Evolutionary conservation across 2,113 vertebrate genomes (phyloP).

Genomic region (Dasypus novemcinctus): DNA sequence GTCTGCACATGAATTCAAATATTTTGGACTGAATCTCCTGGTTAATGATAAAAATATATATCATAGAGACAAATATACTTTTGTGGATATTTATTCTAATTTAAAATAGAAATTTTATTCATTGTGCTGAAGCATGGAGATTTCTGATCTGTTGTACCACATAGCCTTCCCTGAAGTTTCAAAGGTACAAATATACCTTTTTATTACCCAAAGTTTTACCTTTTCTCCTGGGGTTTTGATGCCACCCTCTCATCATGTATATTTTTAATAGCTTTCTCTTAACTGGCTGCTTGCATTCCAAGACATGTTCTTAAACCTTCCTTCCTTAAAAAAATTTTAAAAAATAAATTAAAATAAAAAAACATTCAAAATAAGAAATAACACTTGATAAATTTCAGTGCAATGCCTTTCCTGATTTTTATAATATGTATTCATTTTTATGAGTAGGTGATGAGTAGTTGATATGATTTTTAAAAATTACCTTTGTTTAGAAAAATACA

Average conservation of each 20-base stretch:
- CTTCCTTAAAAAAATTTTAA: not conserved
- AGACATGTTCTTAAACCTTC: not conserved
- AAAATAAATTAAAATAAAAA: not conserved
- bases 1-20: not conserved
- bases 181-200: not conserved
- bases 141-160: not conserved
- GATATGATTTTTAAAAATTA: not conserved
- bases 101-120: conserved; percentile 2
- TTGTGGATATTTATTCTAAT: not conserved
- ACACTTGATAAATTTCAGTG: not conserved
- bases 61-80: not conserved
- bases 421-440: not conserved
- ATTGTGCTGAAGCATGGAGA: not conserved
- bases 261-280: not conserved
- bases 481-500: not conserved
- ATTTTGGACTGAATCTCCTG: not conserved
- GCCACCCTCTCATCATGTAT: not conserved
- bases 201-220: not conserved
- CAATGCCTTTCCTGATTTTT: not conserved
- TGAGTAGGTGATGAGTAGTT: not conserved
- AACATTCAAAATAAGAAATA: conserved; percentile 20
- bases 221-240: not conserved
- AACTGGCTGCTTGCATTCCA: not conserved
- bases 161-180: not conserved
- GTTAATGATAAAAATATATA: not conserved